Evolutionary conservation across 1,140 invertebrate genomes (phyloP).

Genomic region (Neomicropteryx cornuta): DNA sequence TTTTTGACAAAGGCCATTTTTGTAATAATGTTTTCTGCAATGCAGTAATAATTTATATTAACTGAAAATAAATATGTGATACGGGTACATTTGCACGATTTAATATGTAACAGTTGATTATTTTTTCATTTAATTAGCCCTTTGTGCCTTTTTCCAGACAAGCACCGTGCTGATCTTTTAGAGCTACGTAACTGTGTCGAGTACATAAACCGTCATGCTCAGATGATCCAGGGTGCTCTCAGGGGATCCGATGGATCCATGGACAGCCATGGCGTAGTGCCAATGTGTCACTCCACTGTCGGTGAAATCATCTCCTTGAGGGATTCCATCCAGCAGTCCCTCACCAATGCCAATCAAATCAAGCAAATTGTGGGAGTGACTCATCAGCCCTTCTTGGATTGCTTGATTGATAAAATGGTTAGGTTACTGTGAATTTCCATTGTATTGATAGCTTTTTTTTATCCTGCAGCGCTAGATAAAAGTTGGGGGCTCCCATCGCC

Average conservation of each 20-base stretch:
- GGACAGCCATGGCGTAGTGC: conserved; percentile 11
- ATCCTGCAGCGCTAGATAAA: not conserved
- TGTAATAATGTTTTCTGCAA: no score
- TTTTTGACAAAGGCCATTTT: no score
- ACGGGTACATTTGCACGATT: no score
- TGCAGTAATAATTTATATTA: no score
- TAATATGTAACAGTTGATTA: not conserved
- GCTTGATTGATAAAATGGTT: conserved; percentile 16
- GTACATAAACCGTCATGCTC: conserved; percentile 13
- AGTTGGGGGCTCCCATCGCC: not conserved
- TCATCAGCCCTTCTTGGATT: conserved; percentile 15
- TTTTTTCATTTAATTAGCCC: conserved; percentile 1
- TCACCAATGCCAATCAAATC: conserved; percentile 13
- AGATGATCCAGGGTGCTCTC: conserved; percentile 13
- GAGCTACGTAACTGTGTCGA: conserved; percentile 15
- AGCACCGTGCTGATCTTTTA: conserved; percentile 13
- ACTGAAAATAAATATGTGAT: no score
- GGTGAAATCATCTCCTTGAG: conserved; percentile 13
- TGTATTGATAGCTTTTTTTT: not conserved
- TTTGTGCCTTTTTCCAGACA: no score
- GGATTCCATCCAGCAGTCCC: conserved; percentile 13
- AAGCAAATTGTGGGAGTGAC: conserved; percentile 12
- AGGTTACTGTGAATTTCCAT: not conserved
- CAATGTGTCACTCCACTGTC: conserved; percentile 12
- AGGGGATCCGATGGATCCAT: conserved; percentile 10